Percentiles rank a stretch among this genome's conserved stretches.
These are phyloP conservation scores for Apodemus speciosus DNA, from an alignment of 2,113 vertebrate genomes.

Conservation along the genomic window DNA sequence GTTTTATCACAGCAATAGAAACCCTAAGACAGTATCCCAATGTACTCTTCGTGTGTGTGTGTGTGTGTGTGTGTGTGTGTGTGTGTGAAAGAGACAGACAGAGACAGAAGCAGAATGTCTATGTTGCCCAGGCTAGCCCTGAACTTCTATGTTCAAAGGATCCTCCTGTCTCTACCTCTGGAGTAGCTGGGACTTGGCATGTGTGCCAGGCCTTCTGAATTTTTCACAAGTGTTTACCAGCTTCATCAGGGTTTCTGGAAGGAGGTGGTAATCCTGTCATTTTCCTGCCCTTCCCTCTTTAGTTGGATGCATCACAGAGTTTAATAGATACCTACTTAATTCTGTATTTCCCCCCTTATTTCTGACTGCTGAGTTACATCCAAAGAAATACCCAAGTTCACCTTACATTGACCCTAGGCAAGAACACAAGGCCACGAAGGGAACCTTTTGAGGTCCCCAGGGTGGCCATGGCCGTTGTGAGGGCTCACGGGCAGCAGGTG, in stretches of 20 bases:
- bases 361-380: neutral
- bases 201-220: neutral
- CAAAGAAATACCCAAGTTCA: neutral
- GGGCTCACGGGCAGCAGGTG: neutral
- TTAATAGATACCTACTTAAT: too few relatives aligned
- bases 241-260: neutral
- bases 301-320: neutral
- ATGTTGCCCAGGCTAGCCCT: neutral
- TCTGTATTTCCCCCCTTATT: neutral
- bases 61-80: neutral
- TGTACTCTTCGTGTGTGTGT: neutral
- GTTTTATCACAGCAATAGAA: neutral
- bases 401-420: rapidly evolving
- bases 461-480: rapidly evolving
- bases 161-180: neutral
- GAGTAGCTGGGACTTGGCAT: neutral
- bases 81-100: too few relatives aligned
- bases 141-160: too few relatives aligned
- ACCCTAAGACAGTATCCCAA: neutral
- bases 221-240: neutral
- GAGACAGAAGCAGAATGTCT: neutral
- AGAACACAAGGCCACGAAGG: neutral
- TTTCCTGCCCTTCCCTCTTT: rapidly evolving
- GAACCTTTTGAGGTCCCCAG: neutral
- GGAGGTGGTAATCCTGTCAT: neutral